Base-by-base conservation (phyloP, 2,888 invertebrate genomes). In the Conistra vaccinii region DNA sequence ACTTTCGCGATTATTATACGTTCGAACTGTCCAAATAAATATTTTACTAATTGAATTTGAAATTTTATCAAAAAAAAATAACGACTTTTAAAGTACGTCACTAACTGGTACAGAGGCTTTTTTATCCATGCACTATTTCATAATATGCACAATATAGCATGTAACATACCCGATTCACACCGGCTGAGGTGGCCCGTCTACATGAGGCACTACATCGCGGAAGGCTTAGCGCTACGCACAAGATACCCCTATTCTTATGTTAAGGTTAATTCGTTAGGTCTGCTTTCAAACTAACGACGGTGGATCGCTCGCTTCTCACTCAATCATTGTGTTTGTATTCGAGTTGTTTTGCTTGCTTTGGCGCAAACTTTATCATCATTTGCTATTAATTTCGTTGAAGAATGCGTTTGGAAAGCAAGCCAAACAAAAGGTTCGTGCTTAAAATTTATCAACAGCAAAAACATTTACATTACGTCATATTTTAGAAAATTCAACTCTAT, bases 261-360 rank as follows among this genome's bases (percentile, higher is more conserved):
- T 57, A 92, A 92, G 89, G 90, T 94, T 93, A 87, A 92, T 90
- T 91, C 86, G 93, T 92, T 94, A 94, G 94, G 94, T 92, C 87
- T 93, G 95, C 96, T 96, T 96, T 93, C 94, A 93, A 94, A 93
- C 90, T 90, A 92, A 94, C 91, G 81, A 90, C 87, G 91, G 90
- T 87, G 90, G 90, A 89, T 73, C 93, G 94, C 94, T 93, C 95
- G 96, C 96, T 96, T 96, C 95, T 95, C 96, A 95, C 95, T 93
- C 93, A 73, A 92, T 93, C 95, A 95, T 95, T 93, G 92, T 92
- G 94, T 95, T 92, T 91, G 92, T 95, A 91, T 94, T 93, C 92
- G 92, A 93, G 89, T 95, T 95, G 95, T 94, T 95, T 96, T 95
- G 96, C 96, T 96, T 95, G 96, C 96, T 96, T 96, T 88, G 90